phyloP scores from a whole-genome alignment of 2,113 vertebrate species.

The Neogobius melanostomus region DNA sequence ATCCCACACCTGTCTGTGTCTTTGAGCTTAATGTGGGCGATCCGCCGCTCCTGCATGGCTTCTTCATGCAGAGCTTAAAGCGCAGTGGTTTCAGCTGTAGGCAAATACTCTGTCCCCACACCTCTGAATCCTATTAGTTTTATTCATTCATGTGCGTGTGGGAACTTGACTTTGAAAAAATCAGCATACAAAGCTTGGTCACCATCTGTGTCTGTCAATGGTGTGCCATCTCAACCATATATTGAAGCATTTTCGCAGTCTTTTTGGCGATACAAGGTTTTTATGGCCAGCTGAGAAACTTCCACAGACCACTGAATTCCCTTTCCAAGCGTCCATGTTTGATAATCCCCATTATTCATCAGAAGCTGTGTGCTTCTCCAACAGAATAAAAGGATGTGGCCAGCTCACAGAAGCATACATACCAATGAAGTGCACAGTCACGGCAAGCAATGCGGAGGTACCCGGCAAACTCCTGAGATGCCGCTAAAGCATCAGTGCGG shows the following conservation, averaged over 20 bases:
- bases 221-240: neutral
- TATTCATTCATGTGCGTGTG: slow-evolving; percentile 23
- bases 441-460: slow-evolving; percentile 39
- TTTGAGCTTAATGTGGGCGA: slow-evolving; percentile 1
- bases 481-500: slow-evolving; percentile 57
- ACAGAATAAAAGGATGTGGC: neutral
- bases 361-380: neutral
- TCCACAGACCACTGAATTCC: neutral
- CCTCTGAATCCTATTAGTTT: too few species aligned
- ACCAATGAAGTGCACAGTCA: neutral
- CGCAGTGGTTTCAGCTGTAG: neutral
- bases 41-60: neutral
- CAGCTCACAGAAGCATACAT: neutral
- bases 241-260: neutral
- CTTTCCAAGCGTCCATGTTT: neutral
- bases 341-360: slow-evolving; percentile 5
- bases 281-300: neutral
- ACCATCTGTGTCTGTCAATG: neutral
- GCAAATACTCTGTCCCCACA: neutral
- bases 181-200: neutral
- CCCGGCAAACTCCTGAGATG: slow-evolving; percentile 51
- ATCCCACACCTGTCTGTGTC: slow-evolving; percentile 46
- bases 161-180: slow-evolving; percentile 18
- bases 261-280: slow-evolving; percentile 2
- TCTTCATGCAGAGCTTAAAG: slow-evolving; percentile 19